Evolutionary conservation across 2,113 vertebrate species (phyloP).

Genomic region (Thamnophis sirtalis): DNA sequence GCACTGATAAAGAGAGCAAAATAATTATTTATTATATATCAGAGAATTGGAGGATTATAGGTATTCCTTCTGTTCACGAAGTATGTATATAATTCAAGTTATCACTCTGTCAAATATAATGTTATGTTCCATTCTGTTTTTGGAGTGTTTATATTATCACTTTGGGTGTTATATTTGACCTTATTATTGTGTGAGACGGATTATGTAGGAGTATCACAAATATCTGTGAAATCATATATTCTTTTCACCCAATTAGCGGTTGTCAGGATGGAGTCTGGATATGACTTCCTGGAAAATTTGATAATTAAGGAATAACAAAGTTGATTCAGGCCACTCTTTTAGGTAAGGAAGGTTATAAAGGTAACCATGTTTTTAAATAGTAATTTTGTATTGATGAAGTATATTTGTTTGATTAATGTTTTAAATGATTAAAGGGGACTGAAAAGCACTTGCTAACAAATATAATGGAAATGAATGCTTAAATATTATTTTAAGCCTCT

Average conservation of each 20-base stretch:
- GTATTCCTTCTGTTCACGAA: background rate
- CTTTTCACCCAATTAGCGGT: background rate
- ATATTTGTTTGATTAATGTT: background rate
- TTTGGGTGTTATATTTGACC: background rate
- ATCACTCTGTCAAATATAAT: background rate
- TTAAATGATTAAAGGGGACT: background rate
- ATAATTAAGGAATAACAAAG: background rate
- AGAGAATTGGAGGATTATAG: background rate
- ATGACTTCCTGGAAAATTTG: background rate
- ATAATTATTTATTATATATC: background rate
- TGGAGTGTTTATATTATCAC: background rate
- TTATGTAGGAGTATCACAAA: background rate
- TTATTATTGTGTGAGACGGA: background rate
- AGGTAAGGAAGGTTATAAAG: background rate
- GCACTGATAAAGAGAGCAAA: background rate
- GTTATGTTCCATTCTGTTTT: background rate
- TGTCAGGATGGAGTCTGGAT: background rate
- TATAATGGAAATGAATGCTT: background rate
- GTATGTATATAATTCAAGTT: background rate
- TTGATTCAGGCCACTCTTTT: background rate
- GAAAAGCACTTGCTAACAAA: background rate
- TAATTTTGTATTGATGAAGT: background rate
- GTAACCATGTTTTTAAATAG: background rate
- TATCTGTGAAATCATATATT: background rate
- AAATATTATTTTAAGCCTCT: background rate